Conservation (phyloP, 2,888 invertebrate species). For the Sminthurides aquaticus region DNA sequence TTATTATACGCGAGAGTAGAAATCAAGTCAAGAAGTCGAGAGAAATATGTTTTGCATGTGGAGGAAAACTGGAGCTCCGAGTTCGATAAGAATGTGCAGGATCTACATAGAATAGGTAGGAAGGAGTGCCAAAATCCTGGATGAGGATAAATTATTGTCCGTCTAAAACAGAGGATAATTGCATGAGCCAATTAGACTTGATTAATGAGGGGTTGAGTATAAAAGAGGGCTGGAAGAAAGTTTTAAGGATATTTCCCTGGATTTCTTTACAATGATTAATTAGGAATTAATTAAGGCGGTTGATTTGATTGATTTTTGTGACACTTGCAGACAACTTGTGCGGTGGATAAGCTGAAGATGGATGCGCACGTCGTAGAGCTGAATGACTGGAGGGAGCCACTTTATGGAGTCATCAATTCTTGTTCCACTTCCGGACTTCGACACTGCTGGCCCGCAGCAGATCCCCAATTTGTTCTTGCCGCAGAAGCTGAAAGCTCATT, state of each 20-base stretch:
- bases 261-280: background rate
- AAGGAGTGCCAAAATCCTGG: too few species aligned
- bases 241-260: too few species aligned
- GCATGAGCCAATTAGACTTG: background rate
- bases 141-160: too few species aligned
- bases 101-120: too few species aligned
- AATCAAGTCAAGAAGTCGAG: too few species aligned
- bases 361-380: constrained; percentile 22
- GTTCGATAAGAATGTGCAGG: too few species aligned
- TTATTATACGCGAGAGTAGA: too few species aligned
- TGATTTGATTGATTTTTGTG: background rate
- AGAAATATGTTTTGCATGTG: too few species aligned
- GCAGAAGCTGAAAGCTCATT: constrained; percentile 11
- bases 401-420: constrained; percentile 12
- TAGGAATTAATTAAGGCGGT: background rate
- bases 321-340: constrained; percentile 13
- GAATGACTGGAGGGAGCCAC: constrained; percentile 31
- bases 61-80: too few species aligned
- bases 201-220: constrained; percentile 1
- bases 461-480: constrained; percentile 1
- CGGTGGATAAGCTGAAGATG: constrained; percentile 14
- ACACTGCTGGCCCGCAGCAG: constrained; percentile 5
- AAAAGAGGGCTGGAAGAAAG: background rate
- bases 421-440: constrained; percentile 10
- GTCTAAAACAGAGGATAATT: too few species aligned